Evolutionary conservation across 2,797 vertebrate genomes (phyloP), one percentile per base, ranked within the genome.

Genomic region (Coreius guichenoti): DNA sequence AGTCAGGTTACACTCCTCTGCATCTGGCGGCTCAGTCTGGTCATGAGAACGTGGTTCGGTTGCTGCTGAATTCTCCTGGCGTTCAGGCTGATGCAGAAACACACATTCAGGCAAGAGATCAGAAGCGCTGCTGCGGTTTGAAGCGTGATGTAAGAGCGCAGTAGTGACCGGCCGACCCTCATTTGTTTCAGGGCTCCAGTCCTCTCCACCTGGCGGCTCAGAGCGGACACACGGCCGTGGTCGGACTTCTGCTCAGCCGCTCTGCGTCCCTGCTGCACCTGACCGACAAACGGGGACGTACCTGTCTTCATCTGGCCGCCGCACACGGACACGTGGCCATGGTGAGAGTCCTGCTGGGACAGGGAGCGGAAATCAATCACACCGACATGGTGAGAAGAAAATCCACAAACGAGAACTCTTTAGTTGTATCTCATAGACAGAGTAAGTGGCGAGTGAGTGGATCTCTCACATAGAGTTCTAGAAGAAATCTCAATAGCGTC

Each of bases 1-100:
- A 94, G 92, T 93, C 91, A 80, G 93, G 92, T 21, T 92, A 89
- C 80, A 94, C 93, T 43, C 92, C 93, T 2, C 87, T 94, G 36
- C 93, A 94, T 68, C 74, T 93, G 73, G 92, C 93, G 29, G 92
- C 93, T 39, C 90, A 90, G 83, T 93, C 92, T 0, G 93, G 93
- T 19, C 92, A 94, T 51, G 92, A 94, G 89, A 90, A 86, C 63
- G 83, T 94, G 33, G 92, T 94, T 14, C 87, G 92, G 12, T 87
- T 94, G 81, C 89, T 94, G 69, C 87, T 94, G 63, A 94, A 94
- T 83, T 92, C 81, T 73, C 91, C 92, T 0, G 92, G 91, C 12
- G 91, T 92, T 19, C 92, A 92, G 83, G 91, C 90, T 0, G 93
- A 94, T 2, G 58, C 87, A 4, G 80, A 92, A 58, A 92, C 92